Evolutionary conservation across 2,888 invertebrate genomes (phyloP), one percentile per base, ranked within the genome.

Genomic region (Luperina testacea): DNA sequence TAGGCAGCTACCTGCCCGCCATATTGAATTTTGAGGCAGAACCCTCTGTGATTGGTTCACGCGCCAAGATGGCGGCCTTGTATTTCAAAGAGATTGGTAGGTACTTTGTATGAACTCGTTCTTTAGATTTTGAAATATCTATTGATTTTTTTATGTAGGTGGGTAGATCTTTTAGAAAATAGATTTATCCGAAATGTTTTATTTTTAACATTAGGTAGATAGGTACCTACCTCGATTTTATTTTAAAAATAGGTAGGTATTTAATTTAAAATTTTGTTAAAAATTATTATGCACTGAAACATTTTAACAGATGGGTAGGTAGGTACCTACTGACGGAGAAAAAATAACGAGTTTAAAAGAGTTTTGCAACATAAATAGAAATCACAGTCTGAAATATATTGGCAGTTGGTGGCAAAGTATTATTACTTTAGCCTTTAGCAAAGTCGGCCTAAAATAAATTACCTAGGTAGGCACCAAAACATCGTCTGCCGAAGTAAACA

Each of bases 51-150:
- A 96, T 97, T 97, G 96, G 97, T 89, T 89, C 87, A 84, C 85
- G 78, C 85, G 81, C 85, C 93, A 96, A 96, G 91, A 97, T 97
- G 97, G 96, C 94, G 91, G 94, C 93, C 93, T 91, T 86, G 86
- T 90, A 88, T 90, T 89, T 90, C 82, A 90, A 63, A 90, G 89
- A 67, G 67, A 57, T 59, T 88, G 89, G 89, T 90, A 88, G 83
- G 86, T 87, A 86, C 89, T 91, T 89, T 79, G 85, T 89, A 89
- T 79, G 82, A 90, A 89, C 87, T 81, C 84, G 84, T 90, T 90
- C 77, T 75, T 63, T 65, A 73, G 74, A 85, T 87, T 88, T 67
- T 38, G n/a, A 73, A 59, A 71, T 65, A 64, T 73, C 24, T 61
- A 27, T 65, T 45, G 13, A 24, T 27, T 65, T 53, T 15, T 48